Base-by-base conservation (phyloP, 1,140 invertebrate species). In the Sipha flava region DNA sequence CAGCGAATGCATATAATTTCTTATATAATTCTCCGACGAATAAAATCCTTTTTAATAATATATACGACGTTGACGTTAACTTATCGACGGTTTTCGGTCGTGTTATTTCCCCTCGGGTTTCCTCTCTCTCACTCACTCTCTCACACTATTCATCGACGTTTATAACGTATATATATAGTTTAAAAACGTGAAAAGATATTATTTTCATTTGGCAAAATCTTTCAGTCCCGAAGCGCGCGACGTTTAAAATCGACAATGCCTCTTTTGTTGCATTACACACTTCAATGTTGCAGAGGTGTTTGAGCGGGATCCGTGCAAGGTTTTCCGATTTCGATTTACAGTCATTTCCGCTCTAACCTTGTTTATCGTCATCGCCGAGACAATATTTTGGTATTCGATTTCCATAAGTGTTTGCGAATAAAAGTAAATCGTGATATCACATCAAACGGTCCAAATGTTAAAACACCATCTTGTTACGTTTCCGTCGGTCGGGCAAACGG, bases 291-390 rank as follows among this genome's bases (percentile, higher is more conserved):
- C 9, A 34, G n/a, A 66, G 6, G 34, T 23, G 64, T 66, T 16
- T 29, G 21, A 37, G 64, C 37, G 64, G 64, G 64, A 40, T 43
- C 16, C 64, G 18, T 43, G 64, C 64, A 43, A 66, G 34, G 37
- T 66, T 34, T 66, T 43, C 14, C 6, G 21, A 66, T 66, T 43
- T 26, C 10, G n/a, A 12, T 43, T 12, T 43, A 66, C 64, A 66
- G 64, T 43, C 64, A 66, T 43, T 66, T 66, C 64, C 64, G 64
- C 64, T 37, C 64, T 43, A 66, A 43, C 5, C 64, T 40, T 66
- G 43, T 66, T 66, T 66, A 66, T 66, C 21, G 64, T 12, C 57
- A 18, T 43, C 5, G 34, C 9, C 62, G n/a, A 26, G n/a, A 34
- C 43, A 43, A 66, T 66, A 43, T 37, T 43, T 26, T 2, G 9